phyloP scores from a whole-genome alignment of 1,140 invertebrate species.

The Drosophila leontia region DNA sequence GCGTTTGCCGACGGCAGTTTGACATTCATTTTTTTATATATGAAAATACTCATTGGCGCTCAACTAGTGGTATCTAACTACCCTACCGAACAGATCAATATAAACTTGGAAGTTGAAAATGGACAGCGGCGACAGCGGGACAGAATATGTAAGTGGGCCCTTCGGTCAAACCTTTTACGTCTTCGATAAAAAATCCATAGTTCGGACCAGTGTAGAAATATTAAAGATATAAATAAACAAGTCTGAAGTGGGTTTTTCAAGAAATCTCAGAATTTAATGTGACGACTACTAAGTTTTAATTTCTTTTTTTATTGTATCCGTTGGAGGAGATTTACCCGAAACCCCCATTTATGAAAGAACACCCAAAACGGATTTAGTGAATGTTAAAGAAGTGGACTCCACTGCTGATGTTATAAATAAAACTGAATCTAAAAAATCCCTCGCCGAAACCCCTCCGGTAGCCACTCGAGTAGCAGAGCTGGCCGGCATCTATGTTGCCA shows the following conservation, averaged over 20 bases:
- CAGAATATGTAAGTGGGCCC: constrained; percentile 1
- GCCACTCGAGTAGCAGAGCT: too few relatives aligned
- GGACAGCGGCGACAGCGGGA: background rate
- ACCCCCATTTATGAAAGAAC: background rate
- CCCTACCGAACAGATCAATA: constrained; percentile 3
- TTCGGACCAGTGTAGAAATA: background rate
- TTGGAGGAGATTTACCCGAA: background rate
- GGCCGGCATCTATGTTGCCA: too few relatives aligned
- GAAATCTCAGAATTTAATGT: background rate
- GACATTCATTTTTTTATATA: too few relatives aligned
- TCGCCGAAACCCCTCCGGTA: too few relatives aligned
- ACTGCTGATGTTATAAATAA: too few relatives aligned
- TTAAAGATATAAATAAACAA: constrained; percentile 2
- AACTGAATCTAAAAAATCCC: too few relatives aligned
- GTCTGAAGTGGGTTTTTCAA: background rate
- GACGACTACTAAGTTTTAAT: background rate
- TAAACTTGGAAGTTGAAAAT: constrained; percentile 8
- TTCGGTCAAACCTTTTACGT: background rate
- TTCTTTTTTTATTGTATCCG: constrained; percentile 2
- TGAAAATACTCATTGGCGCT: background rate
- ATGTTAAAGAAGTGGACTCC: too few relatives aligned
- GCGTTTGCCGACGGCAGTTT: too few relatives aligned
- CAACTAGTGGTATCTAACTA: constrained; percentile 2
- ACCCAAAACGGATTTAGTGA: too few relatives aligned
- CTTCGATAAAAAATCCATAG: background rate